phyloP scores from a whole-genome alignment of 2,797 vertebrate genomes.

The Rhodeus uyekii region DNA sequence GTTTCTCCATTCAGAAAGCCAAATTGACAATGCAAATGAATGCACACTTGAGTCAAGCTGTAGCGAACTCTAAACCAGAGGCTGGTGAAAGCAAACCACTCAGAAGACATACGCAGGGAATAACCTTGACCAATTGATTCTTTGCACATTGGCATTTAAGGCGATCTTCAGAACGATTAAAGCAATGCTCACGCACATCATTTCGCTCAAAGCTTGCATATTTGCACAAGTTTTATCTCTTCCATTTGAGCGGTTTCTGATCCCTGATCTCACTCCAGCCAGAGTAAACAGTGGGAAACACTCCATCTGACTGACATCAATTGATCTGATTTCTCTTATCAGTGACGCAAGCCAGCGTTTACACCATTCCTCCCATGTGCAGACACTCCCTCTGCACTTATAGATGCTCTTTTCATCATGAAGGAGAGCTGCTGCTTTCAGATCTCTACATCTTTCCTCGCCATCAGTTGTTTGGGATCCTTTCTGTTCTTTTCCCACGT shows the following conservation, averaged over 20 bases:
- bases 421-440: background rate
- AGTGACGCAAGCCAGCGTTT: background rate
- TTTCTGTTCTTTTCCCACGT: background rate
- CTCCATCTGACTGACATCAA: constrained; percentile 18
- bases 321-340: constrained; percentile 33
- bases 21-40: background rate
- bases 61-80: background rate
- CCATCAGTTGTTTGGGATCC: background rate
- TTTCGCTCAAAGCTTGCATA: background rate
- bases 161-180: background rate
- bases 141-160: background rate
- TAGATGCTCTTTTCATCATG: constrained; percentile 25
- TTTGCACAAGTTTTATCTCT: background rate
- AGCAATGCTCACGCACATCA: background rate
- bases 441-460: background rate
- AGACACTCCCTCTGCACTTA: constrained; percentile 11
- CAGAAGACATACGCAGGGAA: background rate
- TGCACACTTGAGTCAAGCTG: background rate
- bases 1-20: background rate
- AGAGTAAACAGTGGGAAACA: background rate
- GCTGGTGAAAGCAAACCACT: background rate
- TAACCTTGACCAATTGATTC: background rate
- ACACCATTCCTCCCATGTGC: constrained; percentile 1
- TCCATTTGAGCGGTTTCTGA: too few species aligned
- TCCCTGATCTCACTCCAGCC: too few species aligned